Percentiles rank a stretch among this genome's conserved stretches.
phyloP scores from a whole-genome alignment of 35 echinoderm and acorn worm genomes.

The Ptychodera flava region DNA sequence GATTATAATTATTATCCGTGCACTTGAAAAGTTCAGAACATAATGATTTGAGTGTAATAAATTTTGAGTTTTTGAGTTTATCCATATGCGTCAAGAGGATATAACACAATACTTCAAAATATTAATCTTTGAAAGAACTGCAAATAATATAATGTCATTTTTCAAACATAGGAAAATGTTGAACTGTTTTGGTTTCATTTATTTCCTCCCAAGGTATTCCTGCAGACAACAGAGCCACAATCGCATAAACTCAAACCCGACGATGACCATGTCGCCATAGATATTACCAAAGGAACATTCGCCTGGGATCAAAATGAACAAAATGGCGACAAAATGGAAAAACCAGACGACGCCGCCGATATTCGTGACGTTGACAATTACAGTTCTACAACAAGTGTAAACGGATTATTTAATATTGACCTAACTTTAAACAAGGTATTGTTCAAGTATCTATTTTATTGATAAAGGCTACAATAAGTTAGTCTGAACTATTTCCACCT shows the following conservation, averaged over 20 bases:
- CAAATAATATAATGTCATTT: neutral
- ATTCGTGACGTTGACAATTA: too few relatives aligned
- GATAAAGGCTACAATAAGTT: neutral
- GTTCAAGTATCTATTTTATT: neutral
- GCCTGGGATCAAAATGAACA: constrained; percentile 81
- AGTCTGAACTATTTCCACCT: too few relatives aligned
- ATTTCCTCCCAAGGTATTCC: constrained; percentile 26
- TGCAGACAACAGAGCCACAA: too few relatives aligned
- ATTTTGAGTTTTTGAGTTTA: neutral
- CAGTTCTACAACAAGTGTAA: constrained; percentile 8
- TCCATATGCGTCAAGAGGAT: neutral
- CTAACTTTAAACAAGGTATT: neutral
- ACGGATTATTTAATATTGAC: neutral
- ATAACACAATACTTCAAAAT: neutral
- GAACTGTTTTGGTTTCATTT: neutral
- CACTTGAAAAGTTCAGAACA: neutral
- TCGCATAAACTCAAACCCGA: constrained; percentile 44
- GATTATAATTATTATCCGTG: neutral
- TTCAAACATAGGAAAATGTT: neutral
- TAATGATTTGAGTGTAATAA: neutral
- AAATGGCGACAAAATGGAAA: constrained; percentile 7
- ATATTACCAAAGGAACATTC: constrained; percentile 61
- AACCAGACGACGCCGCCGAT: constrained; percentile 28
- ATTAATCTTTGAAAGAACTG: neutral
- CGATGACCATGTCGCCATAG: constrained; percentile 61